Base-by-base conservation (phyloP, 2,888 invertebrate species). In the Drosophila austrosaltans region DNA sequence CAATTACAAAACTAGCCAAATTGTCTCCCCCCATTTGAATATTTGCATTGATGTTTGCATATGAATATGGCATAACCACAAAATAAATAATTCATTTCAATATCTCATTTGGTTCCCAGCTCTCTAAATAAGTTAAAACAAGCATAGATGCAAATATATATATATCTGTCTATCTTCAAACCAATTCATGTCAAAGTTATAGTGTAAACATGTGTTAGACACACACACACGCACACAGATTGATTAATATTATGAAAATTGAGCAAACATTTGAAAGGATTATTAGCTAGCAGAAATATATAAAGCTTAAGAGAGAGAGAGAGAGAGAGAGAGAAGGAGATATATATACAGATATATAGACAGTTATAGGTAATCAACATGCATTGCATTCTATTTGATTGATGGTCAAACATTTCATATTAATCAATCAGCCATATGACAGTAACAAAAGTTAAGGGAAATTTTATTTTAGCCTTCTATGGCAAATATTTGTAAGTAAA, bases 71-170 rank as follows among this genome's bases (percentile, higher is more conserved):
- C 48, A 77, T 58, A 53, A 66, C 67, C 65, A 54, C 68, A 62
- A 78, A 72, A 77, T 84, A 79, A 82, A 82, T 82, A 84, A 84
- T 82, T 79, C 79, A 79, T 79, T 68, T 68, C 32, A 42, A 16
- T 30, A 54, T 39, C 54, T 36, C 42, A n/a, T 36, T 54, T 12
- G 53, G 32, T 36, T 36, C 54, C 28, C n/a, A 28, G 54, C 28
- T 22, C 40, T 28, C 40, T 28, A 39, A 36, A 57, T 12, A 57
- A 57, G 36, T 57, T 57, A 36, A 53, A 48, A 48, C 48, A 25
- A 48, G 22, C 48, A 20, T 10, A 48, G 1, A 10, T 12, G 22
- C 10, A 16, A 22, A 48, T 48, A 48, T 22, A 10, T 22, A 8
- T 48, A 6, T 48, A 4, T 48, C 42, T 42, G 42, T 54, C 30